Conservation (phyloP, 2,888 invertebrate genomes). For the Proisotoma minuta region DNA sequence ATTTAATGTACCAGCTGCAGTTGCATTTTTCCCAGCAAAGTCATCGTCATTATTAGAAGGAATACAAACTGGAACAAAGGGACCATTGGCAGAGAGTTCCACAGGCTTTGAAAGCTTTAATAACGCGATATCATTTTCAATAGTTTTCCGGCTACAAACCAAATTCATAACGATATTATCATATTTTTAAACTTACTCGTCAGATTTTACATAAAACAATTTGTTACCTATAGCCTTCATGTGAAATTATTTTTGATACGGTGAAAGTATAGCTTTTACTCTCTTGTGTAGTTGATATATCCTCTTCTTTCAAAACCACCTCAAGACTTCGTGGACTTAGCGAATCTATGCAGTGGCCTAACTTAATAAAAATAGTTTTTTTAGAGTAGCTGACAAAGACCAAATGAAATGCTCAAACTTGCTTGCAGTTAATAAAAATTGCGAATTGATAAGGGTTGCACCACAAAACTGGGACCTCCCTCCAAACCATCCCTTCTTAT, state of each 20-base stretch:
- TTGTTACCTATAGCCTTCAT: constrained; percentile 31
- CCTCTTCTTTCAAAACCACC: constrained; percentile 42
- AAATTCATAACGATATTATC: background rate
- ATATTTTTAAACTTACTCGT: background rate
- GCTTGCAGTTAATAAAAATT: constrained; percentile 39
- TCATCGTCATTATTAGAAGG: constrained; percentile 28
- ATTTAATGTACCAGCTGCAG: constrained; percentile 37
- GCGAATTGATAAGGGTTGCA: constrained; percentile 33
- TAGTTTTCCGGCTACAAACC: background rate
- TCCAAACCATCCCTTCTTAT: constrained; percentile 25
- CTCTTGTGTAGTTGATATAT: constrained; percentile 16
- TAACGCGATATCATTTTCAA: constrained; percentile 40
- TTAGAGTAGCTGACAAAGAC: too few species aligned
- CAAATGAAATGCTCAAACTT: background rate
- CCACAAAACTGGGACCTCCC: constrained; percentile 19
- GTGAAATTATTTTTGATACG: constrained; percentile 36
- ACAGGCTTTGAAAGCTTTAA: background rate
- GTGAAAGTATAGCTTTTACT: constrained; percentile 9
- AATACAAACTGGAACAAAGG: constrained; percentile 41
- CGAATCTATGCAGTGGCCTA: constrained; percentile 43
- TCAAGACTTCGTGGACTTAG: constrained; percentile 27
- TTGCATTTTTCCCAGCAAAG: constrained; percentile 33
- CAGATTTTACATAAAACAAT: too few species aligned
- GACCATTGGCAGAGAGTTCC: constrained; percentile 1
- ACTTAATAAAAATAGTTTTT: constrained; percentile 19